Evolutionary conservation across 2,797 vertebrate species (phyloP).

Genomic region (Argyrosomus regius): DNA sequence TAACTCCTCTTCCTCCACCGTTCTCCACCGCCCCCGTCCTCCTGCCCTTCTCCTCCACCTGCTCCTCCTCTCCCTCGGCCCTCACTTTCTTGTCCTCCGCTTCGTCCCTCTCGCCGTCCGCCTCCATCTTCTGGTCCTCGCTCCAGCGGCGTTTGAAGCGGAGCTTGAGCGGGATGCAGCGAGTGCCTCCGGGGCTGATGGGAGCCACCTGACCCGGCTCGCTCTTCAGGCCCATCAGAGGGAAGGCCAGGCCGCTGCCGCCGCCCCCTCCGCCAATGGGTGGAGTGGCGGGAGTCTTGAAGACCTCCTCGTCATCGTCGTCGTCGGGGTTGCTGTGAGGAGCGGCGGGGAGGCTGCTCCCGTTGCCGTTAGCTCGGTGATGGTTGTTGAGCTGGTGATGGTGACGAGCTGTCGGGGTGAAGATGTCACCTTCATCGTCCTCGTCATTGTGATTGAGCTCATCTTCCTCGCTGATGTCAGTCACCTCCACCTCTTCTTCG

Average conservation of each 20-base stretch:
- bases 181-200: slow-evolving; percentile 82
- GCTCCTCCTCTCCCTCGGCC: slow-evolving; percentile 66
- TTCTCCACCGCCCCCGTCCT: slow-evolving; percentile 52
- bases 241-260: slow-evolving; percentile 59
- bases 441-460: slow-evolving; percentile 64
- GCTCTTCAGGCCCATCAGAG: slow-evolving; percentile 78
- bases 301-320: slow-evolving; percentile 90
- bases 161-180: slow-evolving; percentile 93
- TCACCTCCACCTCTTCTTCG: slow-evolving; percentile 91
- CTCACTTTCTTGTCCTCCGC: slow-evolving; percentile 86
- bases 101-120: slow-evolving; percentile 86
- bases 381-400: slow-evolving; percentile 45
- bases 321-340: slow-evolving; percentile 50
- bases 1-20: slow-evolving; percentile 60
- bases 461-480: slow-evolving; percentile 91
- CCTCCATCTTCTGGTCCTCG: slow-evolving; percentile 93
- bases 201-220: slow-evolving; percentile 78
- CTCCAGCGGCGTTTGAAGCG: slow-evolving; percentile 97
- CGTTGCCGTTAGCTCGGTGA: slow-evolving; percentile 56
- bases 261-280: slow-evolving; percentile 39
- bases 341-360: slow-evolving; percentile 30
- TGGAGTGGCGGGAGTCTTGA: slow-evolving; percentile 90
- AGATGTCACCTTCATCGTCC: slow-evolving; percentile 70
- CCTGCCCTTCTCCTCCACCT: slow-evolving; percentile 36
- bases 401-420: slow-evolving; percentile 56